Percentiles rank a stretch among this genome's conserved stretches.
phyloP scores from a whole-genome alignment of 2,888 invertebrate species.

The Dugesia japonica region DNA sequence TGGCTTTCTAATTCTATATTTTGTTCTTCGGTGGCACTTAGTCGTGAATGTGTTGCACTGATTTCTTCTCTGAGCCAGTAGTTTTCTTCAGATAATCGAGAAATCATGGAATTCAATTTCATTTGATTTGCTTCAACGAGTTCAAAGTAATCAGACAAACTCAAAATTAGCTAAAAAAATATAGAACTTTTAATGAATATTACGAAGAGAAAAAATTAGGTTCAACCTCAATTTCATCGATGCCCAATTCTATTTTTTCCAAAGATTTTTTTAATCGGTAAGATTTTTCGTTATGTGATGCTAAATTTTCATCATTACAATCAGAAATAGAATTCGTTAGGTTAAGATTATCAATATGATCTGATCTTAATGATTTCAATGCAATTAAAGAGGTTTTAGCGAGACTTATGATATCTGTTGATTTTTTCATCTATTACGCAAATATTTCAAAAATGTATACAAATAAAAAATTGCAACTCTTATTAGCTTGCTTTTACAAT shows the following conservation, averaged over 20 bases:
- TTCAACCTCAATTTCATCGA: slow-evolving; percentile 12
- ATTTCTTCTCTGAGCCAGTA: background rate
- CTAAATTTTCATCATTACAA: background rate
- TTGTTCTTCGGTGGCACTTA: background rate
- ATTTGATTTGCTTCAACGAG: background rate
- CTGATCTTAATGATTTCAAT: background rate
- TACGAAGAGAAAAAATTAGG: too few relatives aligned
- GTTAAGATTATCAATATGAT: background rate
- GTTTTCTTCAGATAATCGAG: background rate
- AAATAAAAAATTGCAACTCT: background rate
- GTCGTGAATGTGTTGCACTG: background rate
- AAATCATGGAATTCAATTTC: background rate
- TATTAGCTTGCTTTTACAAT: too few relatives aligned
- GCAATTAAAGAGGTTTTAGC: background rate
- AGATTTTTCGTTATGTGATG: background rate
- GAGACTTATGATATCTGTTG: background rate
- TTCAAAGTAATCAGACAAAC: background rate
- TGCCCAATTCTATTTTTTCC: background rate
- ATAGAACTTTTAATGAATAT: too few relatives aligned
- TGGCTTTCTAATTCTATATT: background rate
- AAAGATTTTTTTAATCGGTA: slow-evolving; percentile 1
- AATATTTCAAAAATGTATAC: background rate
- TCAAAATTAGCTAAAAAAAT: background rate
- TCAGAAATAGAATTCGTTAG: too few relatives aligned
- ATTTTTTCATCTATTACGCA: background rate